These are phyloP conservation scores for Morone chrysops DNA, from an alignment of 2,113 vertebrate genomes.

Conservation along the genomic window DNA sequence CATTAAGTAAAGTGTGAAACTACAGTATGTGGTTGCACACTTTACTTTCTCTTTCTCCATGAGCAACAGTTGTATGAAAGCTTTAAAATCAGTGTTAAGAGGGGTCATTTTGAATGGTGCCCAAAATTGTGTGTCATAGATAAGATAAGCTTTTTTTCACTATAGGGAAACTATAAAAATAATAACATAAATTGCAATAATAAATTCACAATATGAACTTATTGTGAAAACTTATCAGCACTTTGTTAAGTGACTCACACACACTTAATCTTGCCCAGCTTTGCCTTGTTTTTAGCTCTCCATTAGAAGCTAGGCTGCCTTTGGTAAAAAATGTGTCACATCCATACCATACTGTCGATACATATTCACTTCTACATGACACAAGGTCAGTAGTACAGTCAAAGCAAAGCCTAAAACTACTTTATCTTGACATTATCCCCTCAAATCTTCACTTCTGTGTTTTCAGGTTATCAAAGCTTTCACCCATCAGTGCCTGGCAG, in stretches of 20 bases:
- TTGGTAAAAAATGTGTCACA: not conserved
- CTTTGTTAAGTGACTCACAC: slow-evolving; percentile 26
- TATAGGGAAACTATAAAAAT: not conserved
- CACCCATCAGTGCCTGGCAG: slow-evolving; percentile 20
- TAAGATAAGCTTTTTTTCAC: not conserved
- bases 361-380: slow-evolving; percentile 13
- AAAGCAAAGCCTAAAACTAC: slow-evolving; percentile 25
- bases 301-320: slow-evolving; percentile 7
- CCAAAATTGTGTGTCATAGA: not conserved
- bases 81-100: not conserved
- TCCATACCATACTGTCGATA: not conserved
- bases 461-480: slow-evolving; percentile 55
- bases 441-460: slow-evolving; percentile 25
- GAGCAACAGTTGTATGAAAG: not conserved
- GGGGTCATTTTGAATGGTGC: not conserved
- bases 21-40: slow-evolving; percentile 16
- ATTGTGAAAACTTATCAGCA: slow-evolving; percentile 5
- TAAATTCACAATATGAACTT: slow-evolving; percentile 3
- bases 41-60: not conserved
- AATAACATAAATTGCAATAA: not conserved
- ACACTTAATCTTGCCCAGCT: not conserved
- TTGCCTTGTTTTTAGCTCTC: not conserved
- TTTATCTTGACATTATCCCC: slow-evolving; percentile 26
- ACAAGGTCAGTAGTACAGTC: slow-evolving; percentile 22
- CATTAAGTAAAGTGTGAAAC: slow-evolving; percentile 57